These are phyloP conservation scores for Griposia aprilina DNA, from an alignment of 2,888 invertebrate genomes.

Conservation along the genomic window DNA sequence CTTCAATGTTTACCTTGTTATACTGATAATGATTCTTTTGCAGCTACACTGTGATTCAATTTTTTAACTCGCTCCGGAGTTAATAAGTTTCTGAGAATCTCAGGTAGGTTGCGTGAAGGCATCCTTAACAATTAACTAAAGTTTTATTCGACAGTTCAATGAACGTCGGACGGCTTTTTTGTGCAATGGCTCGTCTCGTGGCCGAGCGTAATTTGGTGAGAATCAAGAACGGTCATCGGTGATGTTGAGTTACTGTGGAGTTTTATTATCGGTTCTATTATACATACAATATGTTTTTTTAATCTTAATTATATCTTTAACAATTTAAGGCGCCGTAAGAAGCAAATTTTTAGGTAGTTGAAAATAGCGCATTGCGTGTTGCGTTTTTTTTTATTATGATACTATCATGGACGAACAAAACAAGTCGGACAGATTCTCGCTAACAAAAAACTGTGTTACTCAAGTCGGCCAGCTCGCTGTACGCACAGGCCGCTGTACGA, in stretches of 20 bases:
- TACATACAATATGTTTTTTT: no score
- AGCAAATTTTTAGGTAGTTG: no score
- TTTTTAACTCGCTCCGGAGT: slow-evolving; percentile 44
- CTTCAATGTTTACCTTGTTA: slow-evolving; percentile 20
- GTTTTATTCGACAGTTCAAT: slow-evolving; percentile 57
- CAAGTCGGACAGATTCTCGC: no score
- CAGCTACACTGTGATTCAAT: neutral
- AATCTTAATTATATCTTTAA: no score
- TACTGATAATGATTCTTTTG: slow-evolving; percentile 21
- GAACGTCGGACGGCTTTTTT: slow-evolving; percentile 52
- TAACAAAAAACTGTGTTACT: no score
- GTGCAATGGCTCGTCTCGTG: slow-evolving; percentile 15
- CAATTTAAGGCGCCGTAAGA: no score
- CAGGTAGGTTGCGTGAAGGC: slow-evolving; percentile 64
- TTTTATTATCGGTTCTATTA: no score
- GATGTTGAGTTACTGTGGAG: neutral
- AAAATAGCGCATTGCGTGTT: no score
- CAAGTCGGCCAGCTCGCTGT: no score
- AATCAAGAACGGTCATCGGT: neutral
- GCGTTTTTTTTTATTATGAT: no score
- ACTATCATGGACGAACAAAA: no score
- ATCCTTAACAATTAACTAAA: slow-evolving; percentile 61
- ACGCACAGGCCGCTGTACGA: no score
- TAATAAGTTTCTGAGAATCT: slow-evolving; percentile 60
- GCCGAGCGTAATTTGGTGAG: slow-evolving; percentile 17